Evolutionary conservation across 2,888 invertebrate genomes (phyloP), one percentile per base, ranked within the genome.

Genomic region (Altica lythri): DNA sequence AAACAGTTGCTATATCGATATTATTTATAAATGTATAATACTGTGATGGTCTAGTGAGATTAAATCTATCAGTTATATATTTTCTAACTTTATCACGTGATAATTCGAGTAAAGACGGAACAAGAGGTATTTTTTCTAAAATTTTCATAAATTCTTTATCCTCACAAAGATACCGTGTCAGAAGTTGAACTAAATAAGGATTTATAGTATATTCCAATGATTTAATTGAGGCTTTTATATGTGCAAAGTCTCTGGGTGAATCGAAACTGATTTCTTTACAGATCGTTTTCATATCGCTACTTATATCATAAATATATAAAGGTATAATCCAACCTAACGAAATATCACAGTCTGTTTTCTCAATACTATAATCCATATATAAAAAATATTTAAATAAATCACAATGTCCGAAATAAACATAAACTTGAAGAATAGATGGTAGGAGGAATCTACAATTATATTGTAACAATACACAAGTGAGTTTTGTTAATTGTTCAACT

Each of bases 311-410:
- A 9, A 32, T 27, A 32, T 27, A 42, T 12, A 16, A 25, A 4
- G 18, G 43, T 22, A 34, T 34, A 6, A 43, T 50, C 50, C 16
- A 43, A n/a, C 12, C 30, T 18, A 38, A 34, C 2, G 14, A 18
- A 16, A 14, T 8, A 25, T n/a, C 22, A 14, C 8, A 14, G 9
- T 19, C 13, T 1, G 1, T 4, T 8, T 37, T 4, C 16, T 29
- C 30, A 16, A 17, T 8, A 2, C 30, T 37, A 12, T 29, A 8
- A 16, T 50, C 43, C 25, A 43, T 34, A 30, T 35, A 35, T 12
- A 50, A 32, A 12, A 50, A 27, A 25, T 43, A 34, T 42, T 43
- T 32, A 19, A 42, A 50, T n/a, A 50, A 27, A 17, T 50, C 50
- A 13, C 50, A 50, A 32, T 50, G 27, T 0, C 50, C 50, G 16